A percentile compares a stretch with the other conserved stretches of the same genome.
These are phyloP conservation scores for Lycia hirtaria DNA, from an alignment of 2,888 invertebrate species.

Conservation along the genomic window DNA sequence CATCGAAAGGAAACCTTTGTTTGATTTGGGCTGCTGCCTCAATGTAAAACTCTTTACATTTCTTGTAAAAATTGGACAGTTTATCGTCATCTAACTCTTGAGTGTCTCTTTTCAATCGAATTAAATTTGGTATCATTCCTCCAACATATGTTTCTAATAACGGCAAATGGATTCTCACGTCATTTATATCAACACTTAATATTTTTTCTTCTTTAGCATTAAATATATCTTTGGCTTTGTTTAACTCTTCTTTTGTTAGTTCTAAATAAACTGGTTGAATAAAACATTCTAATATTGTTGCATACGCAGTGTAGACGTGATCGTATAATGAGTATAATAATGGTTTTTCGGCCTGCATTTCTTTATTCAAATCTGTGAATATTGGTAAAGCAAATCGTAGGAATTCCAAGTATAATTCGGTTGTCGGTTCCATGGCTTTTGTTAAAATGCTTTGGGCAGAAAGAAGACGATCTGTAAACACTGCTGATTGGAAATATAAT, in stretches of 20 bases:
- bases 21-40: neutral
- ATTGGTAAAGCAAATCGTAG: neutral
- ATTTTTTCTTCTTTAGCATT: neutral
- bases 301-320: neutral
- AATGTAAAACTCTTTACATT: neutral
- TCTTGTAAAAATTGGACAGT: neutral
- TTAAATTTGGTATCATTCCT: neutral
- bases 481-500: constrained; percentile 1
- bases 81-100: neutral
- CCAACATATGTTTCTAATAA: neutral
- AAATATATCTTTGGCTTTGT: neutral
- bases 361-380: constrained; percentile 1
- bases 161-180: neutral
- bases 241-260: neutral
- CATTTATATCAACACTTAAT: neutral
- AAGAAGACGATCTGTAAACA: neutral
- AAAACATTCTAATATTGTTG: constrained; percentile 1
- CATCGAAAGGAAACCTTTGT: neutral
- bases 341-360: neutral
- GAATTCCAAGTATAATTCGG: neutral
- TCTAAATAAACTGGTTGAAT: neutral
- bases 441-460: constrained; percentile 1
- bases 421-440: neutral
- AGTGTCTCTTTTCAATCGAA: neutral
- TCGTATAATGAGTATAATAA: neutral